Percentiles rank a stretch among this genome's conserved stretches.
phyloP scores from a whole-genome alignment of 2,113 vertebrate genomes.

The Ceyx margarethae region DNA sequence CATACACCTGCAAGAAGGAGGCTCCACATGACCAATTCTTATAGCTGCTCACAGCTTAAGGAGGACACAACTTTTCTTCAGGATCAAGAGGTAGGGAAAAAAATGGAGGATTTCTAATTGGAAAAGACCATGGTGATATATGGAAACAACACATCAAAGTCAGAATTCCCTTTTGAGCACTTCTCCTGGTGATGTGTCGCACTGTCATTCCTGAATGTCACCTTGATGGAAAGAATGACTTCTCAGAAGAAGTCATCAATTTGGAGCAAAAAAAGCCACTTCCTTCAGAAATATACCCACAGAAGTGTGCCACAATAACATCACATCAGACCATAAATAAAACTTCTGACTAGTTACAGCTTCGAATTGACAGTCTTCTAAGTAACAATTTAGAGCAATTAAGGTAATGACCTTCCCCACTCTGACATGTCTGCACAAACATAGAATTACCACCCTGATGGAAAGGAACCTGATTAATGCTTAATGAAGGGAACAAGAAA shows the following conservation, averaged over 20 bases:
- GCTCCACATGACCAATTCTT: neutral
- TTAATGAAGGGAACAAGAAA: neutral
- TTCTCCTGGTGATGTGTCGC: neutral
- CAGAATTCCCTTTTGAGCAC: neutral
- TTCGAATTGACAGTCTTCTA: slow-evolving; percentile 1
- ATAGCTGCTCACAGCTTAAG: neutral
- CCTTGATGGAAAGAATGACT: neutral
- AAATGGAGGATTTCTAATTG: neutral
- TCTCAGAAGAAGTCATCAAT: neutral
- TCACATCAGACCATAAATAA: neutral
- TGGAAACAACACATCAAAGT: neutral
- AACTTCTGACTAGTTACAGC: neutral
- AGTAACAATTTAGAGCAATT: neutral
- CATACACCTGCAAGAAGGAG: neutral
- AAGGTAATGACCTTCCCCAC: neutral
- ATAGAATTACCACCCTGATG: neutral
- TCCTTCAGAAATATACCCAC: slow-evolving; percentile 35
- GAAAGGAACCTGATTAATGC: neutral
- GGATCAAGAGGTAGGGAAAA: neutral
- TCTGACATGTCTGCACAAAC: neutral
- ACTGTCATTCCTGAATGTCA: slow-evolving; percentile 25
- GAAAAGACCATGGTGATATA: neutral
- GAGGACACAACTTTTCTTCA: neutral
- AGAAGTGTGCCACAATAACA: neutral
- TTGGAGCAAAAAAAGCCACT: slow-evolving; percentile 22